Evolutionary conservation across 1,140 invertebrate species (phyloP).

Genomic region (Drosophila quadrilineata): DNA sequence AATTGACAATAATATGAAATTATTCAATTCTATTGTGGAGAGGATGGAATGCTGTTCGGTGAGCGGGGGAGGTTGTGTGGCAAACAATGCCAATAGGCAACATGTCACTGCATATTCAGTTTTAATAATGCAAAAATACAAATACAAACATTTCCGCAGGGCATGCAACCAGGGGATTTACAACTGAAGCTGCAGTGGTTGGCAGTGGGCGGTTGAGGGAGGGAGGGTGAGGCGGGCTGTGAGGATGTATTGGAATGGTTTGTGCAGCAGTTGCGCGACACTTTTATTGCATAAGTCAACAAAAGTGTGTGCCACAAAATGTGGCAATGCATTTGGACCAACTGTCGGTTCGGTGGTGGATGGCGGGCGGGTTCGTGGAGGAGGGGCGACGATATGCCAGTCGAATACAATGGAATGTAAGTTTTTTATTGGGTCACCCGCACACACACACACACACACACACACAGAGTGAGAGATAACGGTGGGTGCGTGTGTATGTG

Average conservation of each 20-base stretch:
- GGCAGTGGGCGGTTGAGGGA: too few species aligned
- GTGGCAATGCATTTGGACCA: slow-evolving; percentile 12
- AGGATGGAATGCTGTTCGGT: neutral
- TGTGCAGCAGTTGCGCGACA: slow-evolving; percentile 74
- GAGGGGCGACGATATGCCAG: too few species aligned
- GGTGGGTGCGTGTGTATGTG: slow-evolving; percentile 39
- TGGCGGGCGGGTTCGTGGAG: too few species aligned
- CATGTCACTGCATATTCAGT: slow-evolving; percentile 68
- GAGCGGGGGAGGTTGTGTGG: neutral
- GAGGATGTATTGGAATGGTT: too few species aligned
- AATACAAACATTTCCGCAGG: slow-evolving; percentile 76
- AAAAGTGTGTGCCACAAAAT: slow-evolving; percentile 75
- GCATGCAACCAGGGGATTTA: too few species aligned
- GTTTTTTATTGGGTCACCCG: slow-evolving; percentile 72
- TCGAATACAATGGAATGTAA: slow-evolving; percentile 26
- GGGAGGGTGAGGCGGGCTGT: too few species aligned
- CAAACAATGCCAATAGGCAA: slow-evolving; percentile 42
- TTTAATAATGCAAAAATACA: slow-evolving; percentile 79
- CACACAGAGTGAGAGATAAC: slow-evolving; percentile 14
- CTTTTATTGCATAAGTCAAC: slow-evolving; percentile 79
- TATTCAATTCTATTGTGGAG: slow-evolving; percentile 38
- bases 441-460: slow-evolving; percentile 35
- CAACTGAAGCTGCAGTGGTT: too few species aligned
- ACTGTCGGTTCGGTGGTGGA: slow-evolving; percentile 11
- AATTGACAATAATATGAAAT: slow-evolving; percentile 70